A percentile compares a stretch with the other conserved stretches of the same genome.
phyloP scores from a whole-genome alignment of 1,140 invertebrate species.

The Nymphalis io region DNA sequence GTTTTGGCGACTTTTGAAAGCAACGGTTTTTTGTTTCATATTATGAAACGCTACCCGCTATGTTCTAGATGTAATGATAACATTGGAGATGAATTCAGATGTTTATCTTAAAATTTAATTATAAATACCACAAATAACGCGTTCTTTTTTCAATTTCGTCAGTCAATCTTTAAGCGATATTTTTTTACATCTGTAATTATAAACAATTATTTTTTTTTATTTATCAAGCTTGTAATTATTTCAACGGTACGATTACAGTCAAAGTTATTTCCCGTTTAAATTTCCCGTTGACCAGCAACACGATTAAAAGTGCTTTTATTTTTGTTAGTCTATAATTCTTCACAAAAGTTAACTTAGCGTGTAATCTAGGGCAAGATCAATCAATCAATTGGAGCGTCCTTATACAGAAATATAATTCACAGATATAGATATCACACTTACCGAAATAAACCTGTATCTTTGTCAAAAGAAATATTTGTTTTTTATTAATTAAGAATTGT shows the following conservation, averaged over 20 bases:
- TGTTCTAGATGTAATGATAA: slow-evolving; percentile 33
- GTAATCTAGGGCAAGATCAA: too few species aligned
- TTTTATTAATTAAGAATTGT: too few species aligned
- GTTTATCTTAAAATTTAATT: slow-evolving; percentile 16
- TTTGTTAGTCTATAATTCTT: too few species aligned
- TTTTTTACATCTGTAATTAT: slow-evolving; percentile 8
- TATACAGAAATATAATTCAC: too few species aligned
- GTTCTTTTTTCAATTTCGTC: slow-evolving; percentile 20
- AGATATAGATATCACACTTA: too few species aligned
- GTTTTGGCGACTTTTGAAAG: slow-evolving; percentile 63
- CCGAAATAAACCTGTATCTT: too few species aligned
- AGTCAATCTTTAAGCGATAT: slow-evolving; percentile 3
- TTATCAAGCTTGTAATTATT: background rate
- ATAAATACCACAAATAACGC: slow-evolving; percentile 16
- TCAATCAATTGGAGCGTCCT: too few species aligned
- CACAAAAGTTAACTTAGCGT: too few species aligned
- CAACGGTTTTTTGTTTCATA: slow-evolving; percentile 46
- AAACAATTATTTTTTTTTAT: slow-evolving; percentile 12
- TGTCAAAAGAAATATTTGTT: too few species aligned
- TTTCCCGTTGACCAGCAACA: too few species aligned
- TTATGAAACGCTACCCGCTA: slow-evolving; percentile 28
- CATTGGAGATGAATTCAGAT: slow-evolving; percentile 13
- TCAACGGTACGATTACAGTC: background rate
- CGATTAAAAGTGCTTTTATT: too few species aligned
- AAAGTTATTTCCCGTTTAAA: too few species aligned